Conservation (phyloP, 2,113 vertebrate genomes). For the Platycercus adscitus region DNA sequence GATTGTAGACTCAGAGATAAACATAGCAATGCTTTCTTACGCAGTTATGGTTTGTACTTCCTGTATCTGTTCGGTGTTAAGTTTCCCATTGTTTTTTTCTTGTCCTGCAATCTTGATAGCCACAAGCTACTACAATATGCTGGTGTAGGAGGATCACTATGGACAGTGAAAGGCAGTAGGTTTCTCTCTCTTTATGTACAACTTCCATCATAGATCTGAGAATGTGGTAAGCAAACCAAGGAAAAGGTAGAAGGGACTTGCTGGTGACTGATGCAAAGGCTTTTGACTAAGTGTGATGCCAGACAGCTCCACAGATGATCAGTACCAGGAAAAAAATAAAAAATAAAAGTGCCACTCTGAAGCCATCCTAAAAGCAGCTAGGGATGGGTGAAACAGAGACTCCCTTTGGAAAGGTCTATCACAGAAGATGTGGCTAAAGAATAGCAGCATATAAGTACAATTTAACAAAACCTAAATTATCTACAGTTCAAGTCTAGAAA, state of each 20-base stretch:
- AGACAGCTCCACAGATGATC: neutral
- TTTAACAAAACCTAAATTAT: neutral
- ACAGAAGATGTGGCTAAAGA: neutral
- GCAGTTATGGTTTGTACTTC: neutral
- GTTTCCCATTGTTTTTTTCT: neutral
- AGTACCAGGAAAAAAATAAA: neutral
- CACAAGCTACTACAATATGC: neutral
- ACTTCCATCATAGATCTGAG: neutral
- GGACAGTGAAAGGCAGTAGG: neutral
- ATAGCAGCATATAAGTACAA: neutral
- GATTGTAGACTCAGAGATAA: neutral
- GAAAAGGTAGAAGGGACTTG: neutral
- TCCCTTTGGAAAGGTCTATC: neutral
- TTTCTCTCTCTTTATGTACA: accelerated
- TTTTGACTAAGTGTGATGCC: neutral
- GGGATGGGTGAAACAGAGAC: neutral
- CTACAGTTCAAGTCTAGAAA: neutral
- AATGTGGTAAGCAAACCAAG: neutral
- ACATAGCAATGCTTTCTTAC: neutral
- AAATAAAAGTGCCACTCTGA: neutral
- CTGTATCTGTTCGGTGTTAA: neutral
- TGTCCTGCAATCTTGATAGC: neutral
- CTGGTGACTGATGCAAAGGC: neutral
- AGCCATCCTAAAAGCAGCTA: neutral
- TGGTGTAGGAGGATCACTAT: accelerated